A percentile compares a stretch with the other conserved stretches of the same genome.
Conservation (phyloP, 2,888 invertebrate species). For the Ypsolopha sequella region DNA sequence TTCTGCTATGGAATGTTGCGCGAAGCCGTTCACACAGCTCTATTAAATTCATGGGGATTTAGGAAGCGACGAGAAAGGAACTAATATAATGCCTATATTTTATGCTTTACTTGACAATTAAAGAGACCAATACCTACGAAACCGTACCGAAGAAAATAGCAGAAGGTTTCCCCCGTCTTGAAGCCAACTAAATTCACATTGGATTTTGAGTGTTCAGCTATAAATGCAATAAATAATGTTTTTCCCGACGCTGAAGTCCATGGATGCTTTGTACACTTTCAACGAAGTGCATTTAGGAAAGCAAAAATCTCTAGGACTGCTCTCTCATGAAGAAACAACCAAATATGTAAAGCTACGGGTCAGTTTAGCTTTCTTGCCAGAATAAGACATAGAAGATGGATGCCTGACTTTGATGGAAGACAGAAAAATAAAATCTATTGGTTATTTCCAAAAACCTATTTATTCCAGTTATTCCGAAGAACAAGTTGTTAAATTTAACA, state of each 20-base stretch:
- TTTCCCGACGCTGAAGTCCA: neutral
- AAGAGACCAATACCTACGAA: too few species aligned
- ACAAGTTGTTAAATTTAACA: slow-evolving; percentile 8
- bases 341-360: slow-evolving; percentile 3
- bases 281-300: slow-evolving; percentile 4
- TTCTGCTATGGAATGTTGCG: too few species aligned
- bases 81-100: too few species aligned
- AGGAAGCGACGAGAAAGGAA: too few species aligned
- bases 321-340: slow-evolving; percentile 5
- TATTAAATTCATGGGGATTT: too few species aligned
- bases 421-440: neutral
- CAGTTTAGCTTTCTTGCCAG: slow-evolving; percentile 4
- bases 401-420: neutral
- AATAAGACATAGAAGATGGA: slow-evolving; percentile 4
- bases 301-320: slow-evolving; percentile 4
- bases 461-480: slow-evolving; percentile 8
- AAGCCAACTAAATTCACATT: too few species aligned
- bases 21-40: too few species aligned
- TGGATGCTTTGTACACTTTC: slow-evolving; percentile 1
- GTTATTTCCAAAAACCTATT: neutral
- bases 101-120: too few species aligned
- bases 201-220: too few species aligned
- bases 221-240: neutral
- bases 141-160: too few species aligned
- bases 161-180: too few species aligned